phyloP scores from a whole-genome alignment of 2,113 vertebrate species.

The Cettia cetti region DNA sequence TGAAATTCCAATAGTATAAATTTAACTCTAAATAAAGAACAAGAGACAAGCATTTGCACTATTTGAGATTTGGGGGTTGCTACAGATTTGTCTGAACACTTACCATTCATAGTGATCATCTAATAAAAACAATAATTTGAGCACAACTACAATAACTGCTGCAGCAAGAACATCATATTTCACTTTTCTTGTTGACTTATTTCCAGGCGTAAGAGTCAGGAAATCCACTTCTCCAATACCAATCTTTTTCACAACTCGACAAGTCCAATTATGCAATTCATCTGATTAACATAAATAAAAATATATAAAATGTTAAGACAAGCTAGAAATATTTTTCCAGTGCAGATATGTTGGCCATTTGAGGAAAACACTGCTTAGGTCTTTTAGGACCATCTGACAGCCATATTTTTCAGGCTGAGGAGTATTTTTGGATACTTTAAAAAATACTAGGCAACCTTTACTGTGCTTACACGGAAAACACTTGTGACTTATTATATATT shows the following conservation, averaged over 20 bases:
- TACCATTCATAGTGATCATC: slow-evolving; percentile 89
- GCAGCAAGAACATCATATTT: slow-evolving; percentile 82
- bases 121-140: slow-evolving; percentile 88
- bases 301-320: not conserved
- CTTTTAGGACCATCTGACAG: not conserved
- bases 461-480: not conserved
- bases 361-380: not conserved
- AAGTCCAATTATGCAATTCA: slow-evolving; percentile 81
- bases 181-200: slow-evolving; percentile 55
- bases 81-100: not conserved
- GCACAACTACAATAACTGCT: slow-evolving; percentile 81
- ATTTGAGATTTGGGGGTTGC: not conserved
- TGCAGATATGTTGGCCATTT: not conserved
- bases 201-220: slow-evolving; percentile 74
- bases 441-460: not conserved
- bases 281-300: slow-evolving; percentile 68
- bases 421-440: not conserved
- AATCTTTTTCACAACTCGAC: slow-evolving; percentile 72
- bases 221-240: slow-evolving; percentile 63
- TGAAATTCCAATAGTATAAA: not conserved
- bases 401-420: not conserved
- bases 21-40: not conserved
- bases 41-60: not conserved
- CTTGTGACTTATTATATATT: not conserved
- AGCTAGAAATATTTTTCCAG: not conserved